Base-by-base conservation (phyloP, 1,140 invertebrate species). In the Helicoverpa zea region DNA sequence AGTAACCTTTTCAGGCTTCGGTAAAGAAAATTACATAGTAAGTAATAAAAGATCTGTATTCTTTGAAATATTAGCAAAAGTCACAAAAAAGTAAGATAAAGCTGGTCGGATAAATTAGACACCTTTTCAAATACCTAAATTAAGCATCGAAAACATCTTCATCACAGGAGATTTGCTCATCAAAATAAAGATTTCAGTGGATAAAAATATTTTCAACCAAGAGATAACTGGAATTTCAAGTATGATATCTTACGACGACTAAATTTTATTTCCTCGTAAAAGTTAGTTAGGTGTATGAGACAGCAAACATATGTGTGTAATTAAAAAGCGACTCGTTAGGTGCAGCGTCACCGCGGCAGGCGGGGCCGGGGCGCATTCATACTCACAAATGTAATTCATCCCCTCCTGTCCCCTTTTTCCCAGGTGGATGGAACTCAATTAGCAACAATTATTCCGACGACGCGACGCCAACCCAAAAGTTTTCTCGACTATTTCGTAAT, bases 401-500 rank as follows among this genome's bases (percentile, higher is more conserved):
- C 64, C 78, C 54, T 72, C 81, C 73, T 70, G 58, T 51, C 81
- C 54, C 72, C 54, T 64, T 78, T 76, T 64, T 83, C 73, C 81
- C 82, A 90, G 86, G 87, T 90, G 83, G 87, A 83, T 78, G 80
- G 79, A 91, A 92, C 86, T 91, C 89, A 89, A 90, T 92, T 90
- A 90, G 83, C 83, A 85, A 85, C 87, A 87, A 87, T 88, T 88
- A 88, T 83, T 83, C 83, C 81, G 63, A 81, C 83, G 85, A 84
- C 80, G 82, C 88, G 81, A 87, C 84, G 82, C 84, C 79, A 87
- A 87, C 90, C 89, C 88, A 84, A 89, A 90, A 91, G 84, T 92
- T 89, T 89, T 80, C 83, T 85, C 79, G 86, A 89, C 89, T 90
- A 92, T 90, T 90, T 88, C 84, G 86, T 90, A 90, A 91, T 89